Percentiles rank a stretch among this genome's conserved stretches.
Conservation (phyloP, 2,113 vertebrate species). For the Piprites chloris region DNA sequence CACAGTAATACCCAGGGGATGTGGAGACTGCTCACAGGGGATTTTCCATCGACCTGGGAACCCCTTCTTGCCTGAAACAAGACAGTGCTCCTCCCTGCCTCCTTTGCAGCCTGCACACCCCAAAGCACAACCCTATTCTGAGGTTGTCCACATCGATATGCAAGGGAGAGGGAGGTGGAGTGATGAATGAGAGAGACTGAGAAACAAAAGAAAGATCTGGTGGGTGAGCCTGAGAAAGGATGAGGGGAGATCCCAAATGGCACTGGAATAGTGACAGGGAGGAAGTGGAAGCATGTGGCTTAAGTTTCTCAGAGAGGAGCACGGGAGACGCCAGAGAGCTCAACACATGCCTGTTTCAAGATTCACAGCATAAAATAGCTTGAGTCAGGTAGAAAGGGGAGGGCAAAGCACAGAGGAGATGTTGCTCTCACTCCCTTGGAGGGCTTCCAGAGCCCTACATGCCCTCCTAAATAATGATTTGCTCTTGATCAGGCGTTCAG, state of each 20-base stretch:
- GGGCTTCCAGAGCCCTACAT: not conserved
- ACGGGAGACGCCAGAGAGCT: not conserved
- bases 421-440: not conserved
- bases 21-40: not conserved
- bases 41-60: not conserved
- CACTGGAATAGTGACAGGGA: not conserved
- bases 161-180: not conserved
- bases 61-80: not conserved
- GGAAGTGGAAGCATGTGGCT: not conserved
- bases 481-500: not conserved
- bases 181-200: not conserved
- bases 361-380: not conserved
- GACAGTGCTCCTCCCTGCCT: fast-evolving
- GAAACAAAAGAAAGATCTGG: not conserved
- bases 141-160: fast-evolving
- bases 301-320: not conserved
- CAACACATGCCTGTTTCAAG: not conserved
- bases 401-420: not conserved
- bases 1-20: not conserved
- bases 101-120: not conserved
- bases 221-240: not conserved
- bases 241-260: not conserved
- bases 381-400: not conserved
- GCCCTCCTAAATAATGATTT: not conserved
- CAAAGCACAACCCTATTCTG: not conserved